Percentiles rank a stretch among this genome's conserved stretches.
These are phyloP conservation scores for Drosophila lini DNA, from an alignment of 1,140 invertebrate species.

Conservation along the genomic window DNA sequence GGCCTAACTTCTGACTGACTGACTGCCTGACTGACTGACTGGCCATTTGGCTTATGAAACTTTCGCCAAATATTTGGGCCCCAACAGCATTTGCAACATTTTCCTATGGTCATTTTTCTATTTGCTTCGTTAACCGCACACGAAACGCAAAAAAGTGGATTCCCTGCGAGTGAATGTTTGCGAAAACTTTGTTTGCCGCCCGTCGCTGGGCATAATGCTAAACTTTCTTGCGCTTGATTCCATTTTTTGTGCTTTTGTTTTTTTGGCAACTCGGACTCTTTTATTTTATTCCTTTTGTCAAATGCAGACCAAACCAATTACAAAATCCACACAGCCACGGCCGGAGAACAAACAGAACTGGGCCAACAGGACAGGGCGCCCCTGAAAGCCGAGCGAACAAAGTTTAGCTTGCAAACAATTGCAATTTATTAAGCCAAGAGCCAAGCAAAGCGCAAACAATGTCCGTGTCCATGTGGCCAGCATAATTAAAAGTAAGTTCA, in stretches of 20 bases:
- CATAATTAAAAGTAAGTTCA: constrained; percentile 81
- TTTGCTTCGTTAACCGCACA: constrained; percentile 80
- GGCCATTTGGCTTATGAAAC: constrained; percentile 67
- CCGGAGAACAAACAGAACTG: constrained; percentile 50
- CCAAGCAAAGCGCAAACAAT: constrained; percentile 66
- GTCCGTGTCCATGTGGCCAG: constrained; percentile 66
- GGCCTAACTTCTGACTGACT: constrained; percentile 22
- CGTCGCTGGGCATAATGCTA: constrained; percentile 71
- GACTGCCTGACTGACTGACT: neutral
- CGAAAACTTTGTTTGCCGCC: constrained; percentile 69
- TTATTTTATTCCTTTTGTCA: constrained; percentile 67
- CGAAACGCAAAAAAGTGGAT: constrained; percentile 33
- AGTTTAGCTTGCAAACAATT: constrained; percentile 78
- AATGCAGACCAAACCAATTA: constrained; percentile 80
- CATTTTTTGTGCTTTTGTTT: constrained; percentile 13
- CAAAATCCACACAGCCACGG: constrained; percentile 58
- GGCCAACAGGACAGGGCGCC: constrained; percentile 33
- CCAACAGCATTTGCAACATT: constrained; percentile 51
- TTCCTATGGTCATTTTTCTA: constrained; percentile 54
- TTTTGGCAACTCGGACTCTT: constrained; percentile 14
- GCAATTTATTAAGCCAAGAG: constrained; percentile 81
- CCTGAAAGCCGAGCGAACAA: constrained; percentile 43
- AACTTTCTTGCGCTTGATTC: constrained; percentile 62
- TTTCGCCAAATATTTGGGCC: constrained; percentile 66
- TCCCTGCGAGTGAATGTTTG: constrained; percentile 67